phyloP scores from a whole-genome alignment of 53 echinoderm and acorn worm genomes.

The Actinopyga echinites region DNA sequence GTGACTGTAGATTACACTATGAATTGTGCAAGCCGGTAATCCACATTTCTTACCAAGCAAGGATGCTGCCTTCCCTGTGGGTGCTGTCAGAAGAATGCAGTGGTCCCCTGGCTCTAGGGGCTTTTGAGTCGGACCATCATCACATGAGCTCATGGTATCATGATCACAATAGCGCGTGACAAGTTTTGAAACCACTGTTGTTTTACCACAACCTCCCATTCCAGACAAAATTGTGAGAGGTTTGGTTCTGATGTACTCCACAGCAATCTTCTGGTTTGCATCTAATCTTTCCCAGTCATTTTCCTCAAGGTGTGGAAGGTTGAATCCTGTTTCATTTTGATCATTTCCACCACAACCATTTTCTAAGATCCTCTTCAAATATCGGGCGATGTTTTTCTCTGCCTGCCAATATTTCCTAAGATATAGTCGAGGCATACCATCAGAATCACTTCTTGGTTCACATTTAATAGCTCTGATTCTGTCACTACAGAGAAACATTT shows the following conservation, averaged over 20 bases:
- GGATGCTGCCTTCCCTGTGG: constrained; percentile 73
- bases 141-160: no score
- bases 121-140: background rate
- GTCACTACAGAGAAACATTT: constrained; percentile 18
- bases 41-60: constrained; percentile 45
- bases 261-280: constrained; percentile 33
- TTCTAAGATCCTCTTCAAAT: background rate
- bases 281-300: constrained; percentile 31
- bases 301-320: background rate
- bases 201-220: constrained; percentile 63
- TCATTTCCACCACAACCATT: background rate
- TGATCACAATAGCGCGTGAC: background rate
- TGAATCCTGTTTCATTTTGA: background rate
- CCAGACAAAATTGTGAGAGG: constrained; percentile 50
- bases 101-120: background rate
- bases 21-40: constrained; percentile 41
- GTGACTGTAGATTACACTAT: constrained; percentile 43
- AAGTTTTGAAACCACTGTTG: constrained; percentile 39
- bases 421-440: background rate
- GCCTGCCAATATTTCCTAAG: constrained; percentile 33
- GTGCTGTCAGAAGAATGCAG: constrained; percentile 54
- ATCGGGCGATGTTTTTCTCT: constrained; percentile 40
- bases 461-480: background rate
- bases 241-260: background rate
- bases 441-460: background rate